Percentiles rank a stretch among this genome's conserved stretches.
These are phyloP conservation scores for Cyclina sinensis DNA, from an alignment of 1,140 invertebrate species.

Conservation along the genomic window DNA sequence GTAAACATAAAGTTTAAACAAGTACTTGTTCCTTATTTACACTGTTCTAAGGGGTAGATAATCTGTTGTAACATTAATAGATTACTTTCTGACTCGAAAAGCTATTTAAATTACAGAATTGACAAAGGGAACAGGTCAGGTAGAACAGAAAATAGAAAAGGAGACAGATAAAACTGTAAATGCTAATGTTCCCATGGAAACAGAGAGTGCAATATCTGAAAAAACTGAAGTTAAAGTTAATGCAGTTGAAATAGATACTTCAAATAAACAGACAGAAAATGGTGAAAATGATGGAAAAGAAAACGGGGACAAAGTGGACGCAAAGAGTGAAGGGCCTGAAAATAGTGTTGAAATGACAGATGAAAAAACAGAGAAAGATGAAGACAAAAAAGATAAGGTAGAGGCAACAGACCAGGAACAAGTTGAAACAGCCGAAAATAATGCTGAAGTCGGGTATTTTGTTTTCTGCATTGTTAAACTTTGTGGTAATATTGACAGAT, in stretches of 20 bases:
- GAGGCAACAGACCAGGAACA: not conserved
- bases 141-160: not conserved
- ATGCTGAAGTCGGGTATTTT: not conserved
- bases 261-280: not conserved
- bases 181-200: not conserved
- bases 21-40: too few species aligned
- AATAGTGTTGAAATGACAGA: not conserved
- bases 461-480: too few species aligned
- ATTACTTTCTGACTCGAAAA: too few species aligned
- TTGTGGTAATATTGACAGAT: too few species aligned
- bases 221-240: not conserved
- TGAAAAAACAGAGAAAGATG: not conserved
- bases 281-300: not conserved
- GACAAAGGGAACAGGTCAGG: too few species aligned
- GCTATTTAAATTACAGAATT: too few species aligned
- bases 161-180: not conserved
- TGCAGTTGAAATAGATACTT: not conserved
- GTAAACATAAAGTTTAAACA: too few species aligned
- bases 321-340: not conserved
- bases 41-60: too few species aligned
- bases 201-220: not conserved
- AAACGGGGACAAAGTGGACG: slow-evolving; percentile 1
- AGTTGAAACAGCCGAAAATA: not conserved
- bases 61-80: too few species aligned
- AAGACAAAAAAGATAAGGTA: not conserved